Conservation (phyloP, 2,113 vertebrate species). For the Polypterus bichir region DNA sequence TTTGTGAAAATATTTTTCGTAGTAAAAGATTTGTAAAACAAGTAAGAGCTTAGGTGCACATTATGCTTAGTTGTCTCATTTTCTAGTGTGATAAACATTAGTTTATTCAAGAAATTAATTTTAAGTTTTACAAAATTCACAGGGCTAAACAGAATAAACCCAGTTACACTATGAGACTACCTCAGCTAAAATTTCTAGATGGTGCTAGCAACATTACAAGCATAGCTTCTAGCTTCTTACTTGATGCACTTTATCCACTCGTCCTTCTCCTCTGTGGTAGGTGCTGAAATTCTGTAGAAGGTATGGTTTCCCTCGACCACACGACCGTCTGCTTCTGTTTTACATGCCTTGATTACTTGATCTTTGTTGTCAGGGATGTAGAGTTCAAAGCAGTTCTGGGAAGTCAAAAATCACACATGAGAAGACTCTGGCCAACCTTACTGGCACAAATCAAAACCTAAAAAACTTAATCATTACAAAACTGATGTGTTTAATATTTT, state of each 20-base stretch:
- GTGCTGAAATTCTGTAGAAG: slow-evolving; percentile 89
- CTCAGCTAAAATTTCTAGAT: too few species aligned
- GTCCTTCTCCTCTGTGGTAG: slow-evolving; percentile 81
- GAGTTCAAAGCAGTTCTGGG: slow-evolving; percentile 92
- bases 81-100: too few species aligned
- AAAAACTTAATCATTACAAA: background rate
- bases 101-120: too few species aligned
- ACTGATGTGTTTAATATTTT: background rate
- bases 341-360: slow-evolving; percentile 95
- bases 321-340: slow-evolving; percentile 86
- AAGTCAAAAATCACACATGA: too few species aligned
- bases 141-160: too few species aligned
- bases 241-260: slow-evolving; percentile 97
- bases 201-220: too few species aligned
- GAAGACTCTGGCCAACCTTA: background rate
- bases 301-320: slow-evolving; percentile 98
- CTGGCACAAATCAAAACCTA: background rate
- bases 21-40: too few species aligned
- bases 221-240: slow-evolving; percentile 39
- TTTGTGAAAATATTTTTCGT: too few species aligned
- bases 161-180: too few species aligned
- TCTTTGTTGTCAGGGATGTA: slow-evolving; percentile 95
- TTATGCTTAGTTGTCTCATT: too few species aligned
- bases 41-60: too few species aligned
- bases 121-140: too few species aligned